A percentile compares a stretch with the other conserved stretches of the same genome.
phyloP scores from a whole-genome alignment of 1,140 invertebrate genomes.

The Drosophila tristis region DNA sequence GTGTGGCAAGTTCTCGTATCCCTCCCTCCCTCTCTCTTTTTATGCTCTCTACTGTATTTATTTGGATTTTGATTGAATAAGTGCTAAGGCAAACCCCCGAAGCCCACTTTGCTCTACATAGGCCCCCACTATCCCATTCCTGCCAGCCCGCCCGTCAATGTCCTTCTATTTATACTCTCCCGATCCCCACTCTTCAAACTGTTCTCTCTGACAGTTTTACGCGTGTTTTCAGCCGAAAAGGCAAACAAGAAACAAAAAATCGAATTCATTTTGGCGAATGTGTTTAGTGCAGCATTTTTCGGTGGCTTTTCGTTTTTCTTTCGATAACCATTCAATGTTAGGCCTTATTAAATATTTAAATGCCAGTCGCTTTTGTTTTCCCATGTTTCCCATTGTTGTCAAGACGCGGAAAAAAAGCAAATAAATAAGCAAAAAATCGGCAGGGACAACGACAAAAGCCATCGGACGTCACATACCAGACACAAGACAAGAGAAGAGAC shows the following conservation, averaged over 20 bases:
- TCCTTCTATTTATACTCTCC: slow-evolving; percentile 12
- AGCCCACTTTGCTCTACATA: background rate
- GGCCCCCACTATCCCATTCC: background rate
- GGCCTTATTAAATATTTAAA: slow-evolving; percentile 73
- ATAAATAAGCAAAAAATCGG: slow-evolving; percentile 22
- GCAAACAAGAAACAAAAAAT: slow-evolving; percentile 1
- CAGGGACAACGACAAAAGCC: slow-evolving; percentile 18
- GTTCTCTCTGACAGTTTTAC: slow-evolving; percentile 67
- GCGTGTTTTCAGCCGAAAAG: slow-evolving; percentile 51
- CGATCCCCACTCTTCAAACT: background rate
- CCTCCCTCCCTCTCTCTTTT: no score
- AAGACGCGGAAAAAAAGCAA: slow-evolving; percentile 15
- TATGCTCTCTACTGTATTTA: slow-evolving; percentile 51
- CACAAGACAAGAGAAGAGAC: background rate
- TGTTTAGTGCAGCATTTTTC: slow-evolving; percentile 4
- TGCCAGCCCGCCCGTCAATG: slow-evolving; percentile 1
- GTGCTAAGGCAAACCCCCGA: slow-evolving; percentile 53
- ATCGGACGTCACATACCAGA: background rate
- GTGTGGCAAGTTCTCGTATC: no score
- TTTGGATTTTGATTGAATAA: slow-evolving; percentile 77
- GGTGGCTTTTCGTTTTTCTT: background rate
- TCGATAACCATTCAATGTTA: slow-evolving; percentile 23
- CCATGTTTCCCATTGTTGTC: slow-evolving; percentile 33
- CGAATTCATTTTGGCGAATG: slow-evolving; percentile 45
- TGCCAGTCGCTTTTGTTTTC: slow-evolving; percentile 39